Conservation (phyloP, 2,113 vertebrate species). For the Dipodomys merriami region DNA sequence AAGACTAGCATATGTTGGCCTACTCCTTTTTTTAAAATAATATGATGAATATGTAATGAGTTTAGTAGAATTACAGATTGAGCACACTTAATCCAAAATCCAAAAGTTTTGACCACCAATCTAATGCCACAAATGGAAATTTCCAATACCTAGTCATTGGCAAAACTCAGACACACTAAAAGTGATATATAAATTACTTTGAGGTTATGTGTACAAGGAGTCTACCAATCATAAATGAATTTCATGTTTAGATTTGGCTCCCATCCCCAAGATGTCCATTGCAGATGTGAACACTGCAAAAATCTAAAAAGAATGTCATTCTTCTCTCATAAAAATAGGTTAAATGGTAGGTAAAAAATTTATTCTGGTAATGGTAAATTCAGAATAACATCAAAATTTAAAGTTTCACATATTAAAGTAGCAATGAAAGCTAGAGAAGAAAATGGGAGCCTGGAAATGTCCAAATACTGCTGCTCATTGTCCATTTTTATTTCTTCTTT, state of each 20-base stretch:
- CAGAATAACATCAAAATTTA: neutral
- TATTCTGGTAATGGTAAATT: constrained; percentile 9
- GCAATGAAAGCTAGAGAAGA: neutral
- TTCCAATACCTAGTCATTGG: neutral
- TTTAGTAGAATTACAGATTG: neutral
- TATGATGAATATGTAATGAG: neutral
- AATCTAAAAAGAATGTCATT: neutral
- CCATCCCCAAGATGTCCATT: neutral
- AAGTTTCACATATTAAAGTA: neutral
- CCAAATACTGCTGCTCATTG: neutral
- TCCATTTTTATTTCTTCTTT: constrained; percentile 51
- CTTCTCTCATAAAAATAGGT: neutral
- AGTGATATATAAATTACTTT: neutral
- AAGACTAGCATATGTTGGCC: neutral
- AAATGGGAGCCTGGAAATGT: neutral
- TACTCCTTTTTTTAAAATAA: neutral
- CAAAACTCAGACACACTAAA: neutral
- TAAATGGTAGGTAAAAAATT: too few relatives aligned
- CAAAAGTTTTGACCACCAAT: neutral
- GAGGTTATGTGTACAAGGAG: neutral
- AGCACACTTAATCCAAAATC: neutral
- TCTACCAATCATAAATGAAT: neutral
- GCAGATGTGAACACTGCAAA: neutral
- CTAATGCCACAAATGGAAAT: neutral
- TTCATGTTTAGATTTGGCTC: neutral